These are phyloP conservation scores for Phaedon cochleariae DNA, from an alignment of 2,888 invertebrate species.

Conservation along the genomic window DNA sequence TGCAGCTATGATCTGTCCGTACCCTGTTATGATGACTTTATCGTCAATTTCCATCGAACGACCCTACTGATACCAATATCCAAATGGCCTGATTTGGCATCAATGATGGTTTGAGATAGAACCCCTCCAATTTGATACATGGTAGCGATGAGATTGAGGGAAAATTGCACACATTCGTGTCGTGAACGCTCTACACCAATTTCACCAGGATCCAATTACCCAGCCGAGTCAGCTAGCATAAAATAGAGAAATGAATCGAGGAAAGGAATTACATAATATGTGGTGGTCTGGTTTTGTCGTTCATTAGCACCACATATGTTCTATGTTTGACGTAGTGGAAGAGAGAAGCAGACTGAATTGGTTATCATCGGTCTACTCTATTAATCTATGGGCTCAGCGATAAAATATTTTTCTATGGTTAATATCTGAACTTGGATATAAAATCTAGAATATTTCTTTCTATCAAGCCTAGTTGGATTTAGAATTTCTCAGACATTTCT, in stretches of 20 bases:
- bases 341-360: neutral
- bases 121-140: neutral
- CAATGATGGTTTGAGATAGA: neutral
- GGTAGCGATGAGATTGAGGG: neutral
- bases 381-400: neutral
- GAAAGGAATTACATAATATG: slow-evolving; percentile 11
- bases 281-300: slow-evolving; percentile 17
- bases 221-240: neutral
- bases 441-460: too few relatives aligned
- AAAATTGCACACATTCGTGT: neutral
- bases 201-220: neutral
- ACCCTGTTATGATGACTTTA: too few relatives aligned
- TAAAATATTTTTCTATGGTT: too few relatives aligned
- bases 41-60: too few relatives aligned
- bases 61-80: too few relatives aligned
- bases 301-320: slow-evolving; percentile 19
- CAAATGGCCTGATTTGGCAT: neutral
- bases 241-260: slow-evolving; percentile 11
- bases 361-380: neutral
- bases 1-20: too few relatives aligned
- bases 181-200: neutral
- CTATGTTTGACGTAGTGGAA: slow-evolving; percentile 10
- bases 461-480: too few relatives aligned
- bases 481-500: too few relatives aligned
- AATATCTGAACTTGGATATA: too few relatives aligned